Evolutionary conservation across 2,113 vertebrate species (phyloP).

Genomic region (Herpailurus yagouaroundi): DNA sequence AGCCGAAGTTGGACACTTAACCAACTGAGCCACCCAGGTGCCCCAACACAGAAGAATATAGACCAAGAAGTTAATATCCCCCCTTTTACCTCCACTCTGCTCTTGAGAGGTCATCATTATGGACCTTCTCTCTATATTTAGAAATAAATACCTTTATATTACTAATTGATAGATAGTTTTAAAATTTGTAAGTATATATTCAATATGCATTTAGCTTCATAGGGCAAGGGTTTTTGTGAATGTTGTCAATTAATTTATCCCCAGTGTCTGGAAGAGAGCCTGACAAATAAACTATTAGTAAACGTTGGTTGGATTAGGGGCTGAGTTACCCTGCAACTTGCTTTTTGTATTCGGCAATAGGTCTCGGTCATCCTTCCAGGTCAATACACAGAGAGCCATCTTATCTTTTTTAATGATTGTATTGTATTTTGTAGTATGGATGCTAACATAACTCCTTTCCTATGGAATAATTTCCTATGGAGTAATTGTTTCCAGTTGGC

Average conservation of each 20-base stretch:
- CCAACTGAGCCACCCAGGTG: too few relatives aligned
- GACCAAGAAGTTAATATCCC: background rate
- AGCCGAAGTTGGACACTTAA: too few relatives aligned
- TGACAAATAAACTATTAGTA: background rate
- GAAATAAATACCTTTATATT: background rate
- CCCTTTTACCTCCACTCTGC: background rate
- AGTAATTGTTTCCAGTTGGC: background rate
- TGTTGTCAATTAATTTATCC: background rate
- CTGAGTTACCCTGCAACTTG: background rate
- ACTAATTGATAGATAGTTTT: background rate
- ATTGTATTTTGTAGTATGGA: background rate
- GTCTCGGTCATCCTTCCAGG: background rate
- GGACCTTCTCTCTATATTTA: background rate
- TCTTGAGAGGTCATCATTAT: background rate
- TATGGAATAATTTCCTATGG: background rate
- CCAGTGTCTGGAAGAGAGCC: background rate
- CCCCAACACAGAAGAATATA: background rate
- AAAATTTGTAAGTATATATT: background rate
- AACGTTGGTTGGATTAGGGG: background rate
- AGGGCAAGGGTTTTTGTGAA: background rate
- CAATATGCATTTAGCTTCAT: background rate
- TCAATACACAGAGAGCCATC: background rate
- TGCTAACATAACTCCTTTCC: background rate
- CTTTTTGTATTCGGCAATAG: background rate
- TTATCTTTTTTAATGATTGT: background rate